Evolutionary conservation across 2,888 invertebrate species (phyloP), one percentile per base, ranked within the genome.

Genomic region (Zele albiditarsus): DNA sequence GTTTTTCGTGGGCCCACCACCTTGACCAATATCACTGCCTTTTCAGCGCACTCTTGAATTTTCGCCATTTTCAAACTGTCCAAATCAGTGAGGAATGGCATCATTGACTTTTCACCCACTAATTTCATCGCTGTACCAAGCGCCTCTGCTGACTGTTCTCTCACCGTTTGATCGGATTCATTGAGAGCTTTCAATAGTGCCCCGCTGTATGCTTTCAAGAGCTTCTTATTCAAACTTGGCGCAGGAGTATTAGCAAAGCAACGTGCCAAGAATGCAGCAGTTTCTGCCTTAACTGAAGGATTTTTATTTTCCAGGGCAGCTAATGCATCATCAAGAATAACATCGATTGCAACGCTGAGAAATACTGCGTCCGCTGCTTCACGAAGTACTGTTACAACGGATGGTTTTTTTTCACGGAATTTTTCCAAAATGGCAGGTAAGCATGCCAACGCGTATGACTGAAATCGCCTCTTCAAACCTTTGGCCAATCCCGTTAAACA

Each of bases 361-460:
- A 95, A 98, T 79, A 97, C 93, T 49, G 96, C 96, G 90, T 99
- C 99, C 27, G 96, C 94, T 5, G 97, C 96, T 76, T 98, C 98
- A 71, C 96, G 91, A 62, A 99, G 90, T 0, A 96, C 95, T 2
- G 92, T 88, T 0, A 99, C 97, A 0, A 99, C 98, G 85, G 94
- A 95, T 2, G 94, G 91, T 85, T 99, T 99, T 38, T 98, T 99
- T 89, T 99, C 99, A 85, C 98, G 98, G 87, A 99, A 99, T 90
- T 99, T 99, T 84, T 99, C 98, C 46, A 99, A 89, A 68, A 98
- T 91, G 0, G 95, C 91, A 10, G 95, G 92, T 0, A 96, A 90
- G 82, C 95, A 95, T 0, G 94, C 93, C 28, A 92, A 90, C 0
- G 98, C 95, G 90, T 97, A 98, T 0, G 94, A 93, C 12, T 94